phyloP scores from a whole-genome alignment of 2,797 vertebrate genomes.

The Myotis findleyi region DNA sequence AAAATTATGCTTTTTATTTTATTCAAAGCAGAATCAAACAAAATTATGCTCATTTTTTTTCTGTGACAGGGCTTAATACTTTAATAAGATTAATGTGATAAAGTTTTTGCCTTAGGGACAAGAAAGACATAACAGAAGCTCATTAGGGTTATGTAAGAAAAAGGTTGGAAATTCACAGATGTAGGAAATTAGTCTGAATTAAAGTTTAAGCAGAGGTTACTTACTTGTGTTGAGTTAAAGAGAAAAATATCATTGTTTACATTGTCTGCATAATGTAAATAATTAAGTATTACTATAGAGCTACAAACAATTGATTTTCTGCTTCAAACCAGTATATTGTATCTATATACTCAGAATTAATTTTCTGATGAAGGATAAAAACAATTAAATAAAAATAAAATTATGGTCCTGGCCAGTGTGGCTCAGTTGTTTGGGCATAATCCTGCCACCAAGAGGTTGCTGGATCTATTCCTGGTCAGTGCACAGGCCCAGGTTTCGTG shows the following conservation, averaged over 20 bases:
- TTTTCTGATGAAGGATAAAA: not conserved
- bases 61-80: not conserved
- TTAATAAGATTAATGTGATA: conserved; percentile 38
- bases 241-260: not conserved
- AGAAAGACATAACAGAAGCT: not conserved
- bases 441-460: not conserved
- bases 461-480: not conserved
- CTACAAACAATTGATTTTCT: not conserved
- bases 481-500: not conserved
- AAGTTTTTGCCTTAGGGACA: not conserved
- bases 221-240: conserved; percentile 4
- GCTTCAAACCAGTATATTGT: not conserved
- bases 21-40: not conserved
- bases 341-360: not conserved
- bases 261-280: not conserved
- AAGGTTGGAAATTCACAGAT: not conserved
- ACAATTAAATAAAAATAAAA: not conserved
- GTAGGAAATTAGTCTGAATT: conserved; percentile 17
- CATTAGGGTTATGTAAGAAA: not conserved
- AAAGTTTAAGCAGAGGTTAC: conserved; percentile 8
- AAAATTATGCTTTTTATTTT: not conserved
- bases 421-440: not conserved
- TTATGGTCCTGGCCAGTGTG: not conserved
- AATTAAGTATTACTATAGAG: not conserved
- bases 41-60: not conserved